These are phyloP conservation scores for Mystacornis crossleyi DNA, from an alignment of 2,113 vertebrate genomes.

Conservation along the genomic window DNA sequence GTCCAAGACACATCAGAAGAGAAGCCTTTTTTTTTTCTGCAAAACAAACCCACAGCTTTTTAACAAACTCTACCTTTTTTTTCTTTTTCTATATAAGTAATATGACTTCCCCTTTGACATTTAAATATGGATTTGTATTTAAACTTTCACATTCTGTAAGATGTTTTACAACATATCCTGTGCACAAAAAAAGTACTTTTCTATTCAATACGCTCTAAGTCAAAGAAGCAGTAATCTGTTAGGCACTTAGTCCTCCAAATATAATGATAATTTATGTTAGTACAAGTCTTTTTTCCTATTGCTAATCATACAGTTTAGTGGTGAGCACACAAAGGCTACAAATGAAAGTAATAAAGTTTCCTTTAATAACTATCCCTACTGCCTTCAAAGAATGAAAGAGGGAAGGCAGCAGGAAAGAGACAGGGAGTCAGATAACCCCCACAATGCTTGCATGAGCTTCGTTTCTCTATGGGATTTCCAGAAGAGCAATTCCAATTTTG, in stretches of 20 bases:
- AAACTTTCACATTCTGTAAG: not conserved
- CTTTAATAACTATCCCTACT: not conserved
- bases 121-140: not conserved
- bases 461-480: not conserved
- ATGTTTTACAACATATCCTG: not conserved
- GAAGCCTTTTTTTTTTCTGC: accelerated
- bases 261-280: not conserved
- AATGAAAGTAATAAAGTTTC: not conserved
- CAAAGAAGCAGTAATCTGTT: not conserved
- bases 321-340: not conserved
- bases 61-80: not conserved
- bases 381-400: not conserved
- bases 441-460: not conserved
- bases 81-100: not conserved
- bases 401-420: not conserved
- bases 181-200: not conserved
- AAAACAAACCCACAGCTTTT: not conserved
- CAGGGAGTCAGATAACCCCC: not conserved
- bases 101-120: not conserved
- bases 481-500: not conserved
- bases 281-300: not conserved
- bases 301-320: not conserved
- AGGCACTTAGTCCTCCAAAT: not conserved
- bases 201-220: not conserved
- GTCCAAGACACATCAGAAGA: not conserved